Percentiles rank a stretch among this genome's conserved stretches.
phyloP scores from a whole-genome alignment of 2,113 vertebrate genomes.

The Pachypanchax playfairii region DNA sequence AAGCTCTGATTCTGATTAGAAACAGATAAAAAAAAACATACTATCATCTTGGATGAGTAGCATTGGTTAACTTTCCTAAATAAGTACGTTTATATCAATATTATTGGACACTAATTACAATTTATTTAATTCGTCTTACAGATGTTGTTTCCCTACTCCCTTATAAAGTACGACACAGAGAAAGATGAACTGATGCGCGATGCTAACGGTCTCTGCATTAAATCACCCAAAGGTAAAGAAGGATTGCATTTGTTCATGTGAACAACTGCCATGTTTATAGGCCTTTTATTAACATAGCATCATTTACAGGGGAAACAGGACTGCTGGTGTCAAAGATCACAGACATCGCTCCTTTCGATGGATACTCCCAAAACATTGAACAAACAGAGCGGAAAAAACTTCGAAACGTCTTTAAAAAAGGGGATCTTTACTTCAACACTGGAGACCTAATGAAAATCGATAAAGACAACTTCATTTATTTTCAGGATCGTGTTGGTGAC shows the following conservation, averaged over 20 bases:
- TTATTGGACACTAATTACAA: neutral
- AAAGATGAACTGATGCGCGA: conserved; percentile 83
- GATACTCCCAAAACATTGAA: conserved; percentile 80
- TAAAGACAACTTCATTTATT: conserved; percentile 87
- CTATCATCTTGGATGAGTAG: too few species aligned
- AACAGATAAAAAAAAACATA: too few species aligned
- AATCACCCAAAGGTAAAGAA: conserved; percentile 83
- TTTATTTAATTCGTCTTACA: conserved; percentile 28
- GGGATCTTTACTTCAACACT: conserved; percentile 89
- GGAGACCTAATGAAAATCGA: conserved; percentile 87
- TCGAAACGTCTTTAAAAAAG: conserved; percentile 83
- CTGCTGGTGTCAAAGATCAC: conserved; percentile 87
- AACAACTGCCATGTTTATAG: too few species aligned
- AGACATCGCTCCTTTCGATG: conserved; percentile 80
- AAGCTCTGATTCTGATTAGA: too few species aligned
- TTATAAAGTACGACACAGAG: conserved; percentile 87
- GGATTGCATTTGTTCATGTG: neutral
- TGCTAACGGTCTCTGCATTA: conserved; percentile 82
- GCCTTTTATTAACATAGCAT: too few species aligned
- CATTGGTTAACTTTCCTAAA: too few species aligned
- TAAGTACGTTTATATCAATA: too few species aligned
- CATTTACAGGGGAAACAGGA: conserved; percentile 87
- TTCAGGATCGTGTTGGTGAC: conserved; percentile 90
- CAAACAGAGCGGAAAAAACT: conserved; percentile 87
- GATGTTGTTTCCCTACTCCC: conserved; percentile 76